A percentile compares a stretch with the other conserved stretches of the same genome.
phyloP scores from a whole-genome alignment of 2,113 vertebrate species.

The Pterocles burchelli region DNA sequence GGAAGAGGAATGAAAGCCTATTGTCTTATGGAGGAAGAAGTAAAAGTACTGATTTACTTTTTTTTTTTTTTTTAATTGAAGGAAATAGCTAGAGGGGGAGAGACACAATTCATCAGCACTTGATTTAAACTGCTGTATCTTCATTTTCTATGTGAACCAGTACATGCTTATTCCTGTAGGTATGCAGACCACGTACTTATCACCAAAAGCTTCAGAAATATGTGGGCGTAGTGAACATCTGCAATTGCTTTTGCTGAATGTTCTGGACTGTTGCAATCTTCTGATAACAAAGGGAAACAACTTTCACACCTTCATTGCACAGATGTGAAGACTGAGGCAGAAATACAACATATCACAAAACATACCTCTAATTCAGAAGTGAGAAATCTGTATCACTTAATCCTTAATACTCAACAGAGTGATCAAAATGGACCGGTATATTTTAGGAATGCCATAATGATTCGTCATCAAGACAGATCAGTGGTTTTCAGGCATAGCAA shows the following conservation, averaged over 20 bases:
- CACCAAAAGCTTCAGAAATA: constrained; percentile 44
- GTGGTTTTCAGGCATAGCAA: background rate
- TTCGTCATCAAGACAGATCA: background rate
- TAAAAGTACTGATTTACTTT: background rate
- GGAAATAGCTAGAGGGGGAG: constrained; percentile 33
- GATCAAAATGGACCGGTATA: background rate
- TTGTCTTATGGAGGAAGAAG: constrained; percentile 1
- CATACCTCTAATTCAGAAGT: background rate
- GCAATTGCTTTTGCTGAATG: constrained; percentile 26
- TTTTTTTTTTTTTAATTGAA: background rate
- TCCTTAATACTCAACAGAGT: background rate
- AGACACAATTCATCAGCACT: constrained; percentile 28
- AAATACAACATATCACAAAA: background rate
- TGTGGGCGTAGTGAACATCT: constrained; percentile 46
- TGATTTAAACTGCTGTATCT: constrained; percentile 13
- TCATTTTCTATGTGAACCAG: constrained; percentile 3
- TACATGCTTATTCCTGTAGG: constrained; percentile 57
- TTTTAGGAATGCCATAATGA: background rate
- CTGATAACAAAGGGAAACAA: constrained; percentile 24
- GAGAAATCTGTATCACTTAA: background rate
- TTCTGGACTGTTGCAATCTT: background rate
- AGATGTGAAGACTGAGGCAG: background rate
- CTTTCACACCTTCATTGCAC: background rate
- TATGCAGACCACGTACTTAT: constrained; percentile 11
- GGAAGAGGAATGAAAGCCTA: background rate